Evolutionary conservation across 1,140 invertebrate genomes (phyloP).

Genomic region (Drosophila ficusphila): DNA sequence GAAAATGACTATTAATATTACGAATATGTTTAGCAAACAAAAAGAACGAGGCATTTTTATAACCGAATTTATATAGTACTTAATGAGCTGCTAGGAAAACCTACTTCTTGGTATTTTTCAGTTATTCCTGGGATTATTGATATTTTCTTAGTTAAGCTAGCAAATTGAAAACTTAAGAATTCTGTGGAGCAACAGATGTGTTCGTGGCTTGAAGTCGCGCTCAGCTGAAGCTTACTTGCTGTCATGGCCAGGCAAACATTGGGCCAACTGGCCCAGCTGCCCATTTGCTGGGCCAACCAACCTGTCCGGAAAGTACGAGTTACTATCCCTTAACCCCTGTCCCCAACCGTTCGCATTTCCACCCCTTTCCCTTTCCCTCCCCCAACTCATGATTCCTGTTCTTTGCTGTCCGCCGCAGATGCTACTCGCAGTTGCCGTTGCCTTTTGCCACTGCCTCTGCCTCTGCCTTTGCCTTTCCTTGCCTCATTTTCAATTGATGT

Average conservation of each 20-base stretch:
- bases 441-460: background rate
- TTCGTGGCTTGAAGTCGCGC: slow-evolving; percentile 9
- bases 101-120: background rate
- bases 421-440: slow-evolving; percentile 8
- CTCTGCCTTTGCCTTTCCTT: slow-evolving; percentile 18
- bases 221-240: slow-evolving; percentile 33
- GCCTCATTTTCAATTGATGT: slow-evolving; percentile 77
- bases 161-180: slow-evolving; percentile 47
- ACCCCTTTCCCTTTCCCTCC: background rate
- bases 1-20: too few species aligned
- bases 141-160: slow-evolving; percentile 11
- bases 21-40: too few species aligned
- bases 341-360: background rate
- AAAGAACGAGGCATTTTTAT: too few species aligned
- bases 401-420: slow-evolving; percentile 44
- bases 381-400: slow-evolving; percentile 11
- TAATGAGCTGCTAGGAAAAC: background rate
- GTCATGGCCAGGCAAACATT: slow-evolving; percentile 29
- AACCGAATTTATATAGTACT: too few species aligned
- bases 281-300: background rate
- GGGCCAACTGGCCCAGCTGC: slow-evolving; percentile 1
- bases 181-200: slow-evolving; percentile 38
- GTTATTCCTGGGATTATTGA: too few species aligned
- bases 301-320: slow-evolving; percentile 2
- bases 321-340: slow-evolving; percentile 12